Evolutionary conservation across 2,888 invertebrate genomes (phyloP), one percentile per base, ranked within the genome.

Genomic region (Dryocosmus kuriphilus): DNA sequence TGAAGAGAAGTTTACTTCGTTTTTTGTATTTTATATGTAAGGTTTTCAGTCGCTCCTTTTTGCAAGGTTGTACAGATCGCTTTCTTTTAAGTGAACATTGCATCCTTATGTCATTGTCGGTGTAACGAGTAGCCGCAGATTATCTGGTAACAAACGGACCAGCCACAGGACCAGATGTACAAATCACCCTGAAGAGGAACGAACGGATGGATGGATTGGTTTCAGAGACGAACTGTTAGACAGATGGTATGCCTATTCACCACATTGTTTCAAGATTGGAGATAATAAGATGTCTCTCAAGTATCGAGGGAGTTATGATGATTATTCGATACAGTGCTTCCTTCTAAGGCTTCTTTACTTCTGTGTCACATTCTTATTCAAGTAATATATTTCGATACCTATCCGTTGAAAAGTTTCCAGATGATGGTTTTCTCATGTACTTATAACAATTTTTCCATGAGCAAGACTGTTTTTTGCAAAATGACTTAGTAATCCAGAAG

Each of bases 131-230:
- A 67, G 67, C 27, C 9, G 8, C 16, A 67, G 67, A 67, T 67
- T 67, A 46, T 67, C 41, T 67, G 46, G 67, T 67, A 67, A 67
- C 67, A 41, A 67, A 67, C 65, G 65, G 46, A 46, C 67, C 67
- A 67, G 35, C 38, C 65, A 38, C 38, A 22, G 41, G 24, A 67
- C 41, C 41, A 67, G 16, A 19, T 67, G 41, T 46, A 46, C 46
- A 46, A 30, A 67, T 67, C 46, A 67, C 46, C 67, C 22, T 46
- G 67, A 46, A 46, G 41, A 35, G 32, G 35, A 67, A 67, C 27
- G 41, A 46, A 67, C 30, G 30, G 46, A 67, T 16, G 67, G 46
- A 67, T 67, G 67, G 67, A 67, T 67, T 67, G 46, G 41, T 67
- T 67, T n/a, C 41, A 46, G 27, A 46, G 67, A n/a, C 46, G 67